Evolutionary conservation across 2,888 invertebrate genomes (phyloP), one percentile per base, ranked within the genome.

Genomic region (Lasius fuliginosus): DNA sequence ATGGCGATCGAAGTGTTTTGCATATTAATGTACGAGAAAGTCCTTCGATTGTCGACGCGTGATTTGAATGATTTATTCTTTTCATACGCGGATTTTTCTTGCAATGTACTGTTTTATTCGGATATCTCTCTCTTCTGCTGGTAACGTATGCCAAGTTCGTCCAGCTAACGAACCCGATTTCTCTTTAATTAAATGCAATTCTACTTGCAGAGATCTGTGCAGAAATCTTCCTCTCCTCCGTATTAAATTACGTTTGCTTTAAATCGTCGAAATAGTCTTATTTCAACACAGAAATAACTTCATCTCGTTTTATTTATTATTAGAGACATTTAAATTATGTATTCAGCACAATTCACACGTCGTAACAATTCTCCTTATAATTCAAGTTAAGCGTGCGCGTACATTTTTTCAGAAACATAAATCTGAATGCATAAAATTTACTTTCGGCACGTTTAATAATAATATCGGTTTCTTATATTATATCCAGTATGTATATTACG

Each of bases 181-280:
- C 79, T 81, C 36, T 18, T 62, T 73, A 81, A 81, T 81, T 81
- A 71, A 81, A 73, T 81, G 36, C 73, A 62, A 81, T 81, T 60
- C 36, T 18, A 49, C 60, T 73, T 46, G n/a, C 30, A 60, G 49
- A 62, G 62, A 81, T 81, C 60, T 42, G 46, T 15, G 46, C 36
- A 27, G 46, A n/a, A n/a, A n/a, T 53, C 46, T 71, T 58, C 33
- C 33, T 46, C 33, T 79, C 33, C 30, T 62, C 30, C 11, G 27
- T 58, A 36, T 73, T 62, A 46, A 58, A 73, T 79, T 60, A 79
- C 46, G 15, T 36, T 73, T 12, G n/a, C 58, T 79, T 58, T 33
- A 73, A 46, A 33, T 53, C 60, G 5, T 60, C 11, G 9, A 62
- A 46, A 23, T 62, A 46, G 12, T 46, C 62, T 46, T 53, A 71